These are phyloP conservation scores for Phalera bucephala DNA, from an alignment of 2,888 invertebrate species.

Conservation along the genomic window DNA sequence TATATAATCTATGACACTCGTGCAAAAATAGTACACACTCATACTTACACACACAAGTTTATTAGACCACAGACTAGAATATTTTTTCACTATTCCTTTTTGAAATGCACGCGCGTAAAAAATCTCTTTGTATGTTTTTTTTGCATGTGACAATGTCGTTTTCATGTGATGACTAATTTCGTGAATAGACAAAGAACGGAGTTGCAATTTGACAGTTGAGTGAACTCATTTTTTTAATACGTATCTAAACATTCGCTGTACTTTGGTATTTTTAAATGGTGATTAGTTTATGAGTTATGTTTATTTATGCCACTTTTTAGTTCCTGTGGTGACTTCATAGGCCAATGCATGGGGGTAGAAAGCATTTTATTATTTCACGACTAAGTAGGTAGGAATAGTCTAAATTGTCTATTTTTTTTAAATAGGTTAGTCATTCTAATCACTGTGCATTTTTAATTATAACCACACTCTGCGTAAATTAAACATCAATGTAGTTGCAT, in stretches of 20 bases:
- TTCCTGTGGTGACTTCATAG: too few relatives aligned
- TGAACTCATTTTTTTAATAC: conserved; percentile 25
- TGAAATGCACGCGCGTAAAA: conserved; percentile 12
- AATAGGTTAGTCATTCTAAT: too few relatives aligned
- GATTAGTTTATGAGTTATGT: background rate
- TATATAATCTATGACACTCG: conserved; percentile 14
- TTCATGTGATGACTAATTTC: conserved; percentile 31
- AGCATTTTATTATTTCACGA: too few relatives aligned
- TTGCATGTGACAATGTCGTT: conserved; percentile 33
- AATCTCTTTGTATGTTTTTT: conserved; percentile 24
- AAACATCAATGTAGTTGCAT: too few relatives aligned
- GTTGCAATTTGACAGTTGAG: conserved; percentile 44
- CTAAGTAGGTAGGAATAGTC: too few relatives aligned
- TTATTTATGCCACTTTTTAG: background rate
- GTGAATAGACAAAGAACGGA: conserved; percentile 38
- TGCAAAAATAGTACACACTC: conserved; percentile 20
- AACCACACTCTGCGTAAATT: too few relatives aligned
- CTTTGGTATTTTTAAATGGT: background rate
- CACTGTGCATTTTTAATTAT: too few relatives aligned
- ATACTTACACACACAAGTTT: conserved; percentile 18
- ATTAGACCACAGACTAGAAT: conserved; percentile 27
- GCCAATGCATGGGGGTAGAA: too few relatives aligned
- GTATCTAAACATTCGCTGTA: background rate
- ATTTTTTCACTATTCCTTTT: conserved; percentile 7
- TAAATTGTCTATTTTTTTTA: too few relatives aligned